Evolutionary conservation across 2,888 invertebrate species (phyloP).

Genomic region (Drosophila niveifrons): DNA sequence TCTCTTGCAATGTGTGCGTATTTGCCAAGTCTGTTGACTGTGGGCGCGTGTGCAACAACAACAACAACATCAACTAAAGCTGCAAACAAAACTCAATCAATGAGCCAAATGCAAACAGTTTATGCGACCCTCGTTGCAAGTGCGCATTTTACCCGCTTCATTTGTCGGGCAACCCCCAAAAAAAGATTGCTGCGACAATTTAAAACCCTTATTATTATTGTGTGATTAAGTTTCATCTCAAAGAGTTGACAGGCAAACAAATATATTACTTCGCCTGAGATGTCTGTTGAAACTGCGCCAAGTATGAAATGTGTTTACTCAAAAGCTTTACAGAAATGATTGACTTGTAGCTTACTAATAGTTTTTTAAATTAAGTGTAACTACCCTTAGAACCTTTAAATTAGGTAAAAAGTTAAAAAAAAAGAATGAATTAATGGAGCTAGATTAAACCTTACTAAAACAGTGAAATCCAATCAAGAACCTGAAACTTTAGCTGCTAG

Average conservation of each 20-base stretch:
- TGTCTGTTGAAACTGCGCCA: background rate
- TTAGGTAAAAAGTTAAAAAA: too few species aligned
- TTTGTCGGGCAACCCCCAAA: conserved; percentile 44
- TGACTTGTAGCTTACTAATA: background rate
- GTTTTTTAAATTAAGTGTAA: background rate
- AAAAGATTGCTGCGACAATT: conserved; percentile 15
- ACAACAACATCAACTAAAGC: conserved; percentile 10
- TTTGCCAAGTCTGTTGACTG: conserved; percentile 62
- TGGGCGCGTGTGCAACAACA: conserved; percentile 67
- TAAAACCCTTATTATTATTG: conserved; percentile 45
- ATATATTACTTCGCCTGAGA: conserved; percentile 21
- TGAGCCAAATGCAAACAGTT: conserved; percentile 76
- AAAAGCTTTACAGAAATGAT: background rate
- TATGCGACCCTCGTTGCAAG: conserved; percentile 72
- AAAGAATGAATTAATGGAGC: too few species aligned
- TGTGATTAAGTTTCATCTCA: conserved; percentile 42
- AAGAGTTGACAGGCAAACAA: conserved; percentile 25
- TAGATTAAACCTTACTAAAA: too few species aligned
- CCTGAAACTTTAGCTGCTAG: too few species aligned
- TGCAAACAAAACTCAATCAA: conserved; percentile 62
- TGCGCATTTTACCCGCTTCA: conserved; percentile 24
- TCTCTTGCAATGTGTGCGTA: conserved; percentile 6
- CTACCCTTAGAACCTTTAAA: too few species aligned
- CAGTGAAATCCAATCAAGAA: too few species aligned
- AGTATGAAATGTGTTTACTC: background rate